Percentiles rank a stretch among this genome's conserved stretches.
phyloP scores from a whole-genome alignment of 1,140 invertebrate genomes.

The Oreohelix idahoensis region DNA sequence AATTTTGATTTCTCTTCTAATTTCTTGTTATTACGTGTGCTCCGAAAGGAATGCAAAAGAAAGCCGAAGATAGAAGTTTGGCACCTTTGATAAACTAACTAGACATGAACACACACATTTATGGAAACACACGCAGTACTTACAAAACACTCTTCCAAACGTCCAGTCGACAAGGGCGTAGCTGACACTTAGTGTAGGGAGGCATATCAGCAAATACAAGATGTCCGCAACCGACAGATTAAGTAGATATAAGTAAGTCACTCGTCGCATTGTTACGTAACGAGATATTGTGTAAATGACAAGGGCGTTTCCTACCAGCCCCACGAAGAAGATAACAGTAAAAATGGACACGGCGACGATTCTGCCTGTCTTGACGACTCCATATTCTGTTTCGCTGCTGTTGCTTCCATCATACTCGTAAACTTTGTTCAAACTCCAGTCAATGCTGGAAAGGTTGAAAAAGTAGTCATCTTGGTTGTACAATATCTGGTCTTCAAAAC shows the following conservation, averaged over 20 bases:
- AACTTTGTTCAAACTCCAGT: neutral
- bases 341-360: slow-evolving; percentile 85
- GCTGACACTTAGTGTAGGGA: slow-evolving; percentile 78
- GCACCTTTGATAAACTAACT: too few species aligned
- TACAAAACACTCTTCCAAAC: slow-evolving; percentile 89
- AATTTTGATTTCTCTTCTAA: too few species aligned
- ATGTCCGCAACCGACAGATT: slow-evolving; percentile 90
- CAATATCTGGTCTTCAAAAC: neutral
- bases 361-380: neutral
- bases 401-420: neutral
- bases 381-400: neutral
- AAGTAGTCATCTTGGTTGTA: neutral
- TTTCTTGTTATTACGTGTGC: too few species aligned
- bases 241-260: slow-evolving; percentile 89
- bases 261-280: slow-evolving; percentile 90
- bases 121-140: slow-evolving; percentile 38
- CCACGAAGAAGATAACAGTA: slow-evolving; percentile 87
- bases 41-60: too few species aligned
- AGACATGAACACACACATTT: too few species aligned
- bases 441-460: neutral
- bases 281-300: slow-evolving; percentile 85
- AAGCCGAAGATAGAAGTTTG: too few species aligned
- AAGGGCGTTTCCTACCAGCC: slow-evolving; percentile 87
- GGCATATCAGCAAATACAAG: slow-evolving; percentile 90
- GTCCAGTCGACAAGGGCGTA: slow-evolving; percentile 79